Evolutionary conservation across 2,888 invertebrate genomes (phyloP).

Genomic region (Vandiemenella viatica): DNA sequence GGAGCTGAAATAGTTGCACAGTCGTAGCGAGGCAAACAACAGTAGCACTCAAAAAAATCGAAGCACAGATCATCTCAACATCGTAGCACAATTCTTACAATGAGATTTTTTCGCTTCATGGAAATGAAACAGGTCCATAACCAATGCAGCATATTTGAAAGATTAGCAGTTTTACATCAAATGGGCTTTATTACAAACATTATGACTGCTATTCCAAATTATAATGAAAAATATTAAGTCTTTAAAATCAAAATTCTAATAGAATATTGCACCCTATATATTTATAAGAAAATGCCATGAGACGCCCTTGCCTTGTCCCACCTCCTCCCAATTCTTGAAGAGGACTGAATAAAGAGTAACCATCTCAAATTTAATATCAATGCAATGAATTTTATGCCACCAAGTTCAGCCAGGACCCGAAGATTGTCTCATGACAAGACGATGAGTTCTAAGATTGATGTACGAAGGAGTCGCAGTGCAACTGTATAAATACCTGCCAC

Average conservation of each 20-base stretch:
- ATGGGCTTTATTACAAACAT: no score
- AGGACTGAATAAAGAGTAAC: not conserved
- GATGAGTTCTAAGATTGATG: not conserved
- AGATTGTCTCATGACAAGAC: slow-evolving; percentile 11
- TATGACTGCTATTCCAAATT: no score
- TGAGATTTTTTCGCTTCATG: slow-evolving; percentile 1
- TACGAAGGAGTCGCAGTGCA: not conserved
- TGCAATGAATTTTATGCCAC: not conserved
- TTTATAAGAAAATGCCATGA: slow-evolving; percentile 13
- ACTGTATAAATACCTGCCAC: slow-evolving; percentile 31
- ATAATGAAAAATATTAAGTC: no score
- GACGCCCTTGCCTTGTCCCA: slow-evolving; percentile 10
- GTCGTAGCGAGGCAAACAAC: slow-evolving; percentile 6
- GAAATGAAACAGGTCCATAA: slow-evolving; percentile 1
- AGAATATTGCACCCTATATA: no score
- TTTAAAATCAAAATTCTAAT: no score
- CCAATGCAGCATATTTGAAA: no score
- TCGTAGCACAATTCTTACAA: slow-evolving; percentile 3
- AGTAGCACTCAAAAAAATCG: slow-evolving; percentile 1
- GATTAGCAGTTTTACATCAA: no score
- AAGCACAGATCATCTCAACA: slow-evolving; percentile 2
- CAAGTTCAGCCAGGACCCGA: not conserved
- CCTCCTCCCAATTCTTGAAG: not conserved
- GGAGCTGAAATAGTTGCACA: slow-evolving; percentile 14
- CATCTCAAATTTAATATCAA: not conserved